Base-by-base conservation (phyloP, 2,113 vertebrate genomes). In the Clarias batrachus region DNA sequence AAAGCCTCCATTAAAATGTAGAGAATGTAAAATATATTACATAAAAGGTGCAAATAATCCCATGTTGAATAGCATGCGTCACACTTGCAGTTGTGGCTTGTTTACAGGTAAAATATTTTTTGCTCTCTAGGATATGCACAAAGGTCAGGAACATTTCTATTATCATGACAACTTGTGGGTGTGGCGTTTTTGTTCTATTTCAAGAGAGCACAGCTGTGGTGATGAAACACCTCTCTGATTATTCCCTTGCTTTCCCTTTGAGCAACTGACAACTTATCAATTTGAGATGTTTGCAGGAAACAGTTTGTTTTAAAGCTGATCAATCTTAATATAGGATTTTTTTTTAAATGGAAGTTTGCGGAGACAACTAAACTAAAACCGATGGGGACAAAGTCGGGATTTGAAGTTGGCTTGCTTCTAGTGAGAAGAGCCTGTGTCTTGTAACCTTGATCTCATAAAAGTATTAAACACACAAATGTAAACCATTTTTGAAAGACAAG, bases 131-230 rank as follows among this genome's bases (percentile, higher is more conserved):
- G 52, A 68, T 59, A 37, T 13, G 60, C 68, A 56, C 27, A 33
- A 59, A 56, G 60, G 19, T 63, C 63, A 23, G 70, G 68, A 87
- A 88, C 85, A 85, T 86, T 89, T 74, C 88, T 87, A 77, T 91
- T 90, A 87, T 91, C 87, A 88, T 87, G 81, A 48, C 74, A 76
- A 17, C 62, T 81, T 90, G 87, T 90, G 73, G 90, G 89, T 27
- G 57, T 41, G 85, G 83, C 86, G 59, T 87, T 89, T 89, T 80
- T 60, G 86, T 54, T 87, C 90, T 91, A 90, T 93, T 93, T 92
- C 83, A 84, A 90, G 91, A 90, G 71, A 5, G 48, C 25, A 73
- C 86, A 86, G 83, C 87, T 86, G 87, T 87, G 86, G 85, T 84
- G 86, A 85, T 73, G 76, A 63, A 87, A 88, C 81, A 87, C 88